Evolutionary conservation across 1,140 invertebrate species (phyloP), one percentile per base, ranked within the genome.

Genomic region (Ctenoplectra terminalis): DNA sequence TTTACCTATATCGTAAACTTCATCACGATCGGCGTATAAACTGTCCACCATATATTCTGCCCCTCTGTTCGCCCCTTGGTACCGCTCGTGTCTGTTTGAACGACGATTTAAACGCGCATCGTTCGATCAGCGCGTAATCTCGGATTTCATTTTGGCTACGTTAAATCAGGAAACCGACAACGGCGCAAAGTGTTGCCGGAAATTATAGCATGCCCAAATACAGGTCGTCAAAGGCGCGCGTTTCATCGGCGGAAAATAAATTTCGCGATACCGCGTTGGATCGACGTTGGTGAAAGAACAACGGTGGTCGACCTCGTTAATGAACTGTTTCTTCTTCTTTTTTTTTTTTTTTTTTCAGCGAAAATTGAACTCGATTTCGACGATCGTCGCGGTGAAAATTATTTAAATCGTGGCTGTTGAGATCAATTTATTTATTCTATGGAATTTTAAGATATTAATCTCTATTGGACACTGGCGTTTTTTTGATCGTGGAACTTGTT

Each of bases 91-190:
- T 34, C 82, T 82, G 75, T 83, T 87, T 80, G 43, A 71, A 79
- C 75, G 78, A 46, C 82, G 83, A 89, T 88, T 90, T 89, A 87
- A 88, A 86, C 78, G 83, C 48, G 72, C 67, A 78, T 60, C 75
- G 61, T 78, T 58, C 73, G 86, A 82, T 87, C 88, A 81, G 72
- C 78, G 81, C 80, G 85, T 90, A 89, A 90, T 89, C 90, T 88
- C 85, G 88, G 89, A 81, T 90, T 90, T 89, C 86, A 90, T 90
- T 90, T 90, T 83, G 84, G 87, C 85, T 63, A 84, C 71, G 82
- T 89, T 90, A 88, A 90, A 91, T 90, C 87, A 73, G 75, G 31
- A 26, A 37, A 60, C 46, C 66, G 84, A 86, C 66, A 86, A 72
- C 54, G 58, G 37, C 31, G 64, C 40, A 72, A 71, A 64, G 69